phyloP scores from a whole-genome alignment of 23 tunicate species.

The Pegea sp. region DNA sequence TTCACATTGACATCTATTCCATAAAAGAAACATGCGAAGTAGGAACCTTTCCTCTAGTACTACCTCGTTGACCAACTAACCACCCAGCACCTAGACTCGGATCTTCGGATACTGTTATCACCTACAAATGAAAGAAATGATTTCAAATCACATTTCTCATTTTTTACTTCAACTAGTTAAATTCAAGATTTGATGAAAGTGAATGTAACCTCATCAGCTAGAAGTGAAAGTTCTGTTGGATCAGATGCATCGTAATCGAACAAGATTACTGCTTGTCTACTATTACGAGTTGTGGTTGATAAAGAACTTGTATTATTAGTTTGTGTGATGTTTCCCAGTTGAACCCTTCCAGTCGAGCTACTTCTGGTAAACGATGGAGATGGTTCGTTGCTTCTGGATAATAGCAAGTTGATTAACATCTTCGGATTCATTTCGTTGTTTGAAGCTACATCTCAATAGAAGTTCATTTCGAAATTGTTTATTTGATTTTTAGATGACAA shows the following conservation, averaged over 20 bases:
- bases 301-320: background rate
- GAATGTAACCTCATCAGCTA: slow-evolving; percentile 74
- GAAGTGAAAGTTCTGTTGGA: slow-evolving; percentile 55
- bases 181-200: background rate
- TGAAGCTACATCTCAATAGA: too few relatives aligned
- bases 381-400: background rate
- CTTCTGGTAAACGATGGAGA: slow-evolving; percentile 4
- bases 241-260: slow-evolving; percentile 88
- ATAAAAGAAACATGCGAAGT: too few relatives aligned
- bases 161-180: background rate
- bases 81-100: slow-evolving; percentile 33
- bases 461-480: too few relatives aligned
- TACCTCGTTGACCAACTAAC: slow-evolving; percentile 69
- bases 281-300: background rate
- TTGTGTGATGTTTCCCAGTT: slow-evolving; percentile 2
- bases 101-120: slow-evolving; percentile 30
- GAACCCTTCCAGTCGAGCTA: slow-evolving; percentile 5
- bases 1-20: too few relatives aligned
- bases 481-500: too few relatives aligned
- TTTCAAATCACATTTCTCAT: background rate
- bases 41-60: slow-evolving; percentile 60
- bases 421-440: too few relatives aligned
- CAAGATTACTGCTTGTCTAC: slow-evolving; percentile 42
- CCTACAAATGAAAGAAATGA: slow-evolving; percentile 8
- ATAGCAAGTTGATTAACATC: background rate